A percentile compares a stretch with the other conserved stretches of the same genome.
These are phyloP conservation scores for Sebastes diploproa DNA, from an alignment of 2,797 vertebrate genomes.

Conservation along the genomic window DNA sequence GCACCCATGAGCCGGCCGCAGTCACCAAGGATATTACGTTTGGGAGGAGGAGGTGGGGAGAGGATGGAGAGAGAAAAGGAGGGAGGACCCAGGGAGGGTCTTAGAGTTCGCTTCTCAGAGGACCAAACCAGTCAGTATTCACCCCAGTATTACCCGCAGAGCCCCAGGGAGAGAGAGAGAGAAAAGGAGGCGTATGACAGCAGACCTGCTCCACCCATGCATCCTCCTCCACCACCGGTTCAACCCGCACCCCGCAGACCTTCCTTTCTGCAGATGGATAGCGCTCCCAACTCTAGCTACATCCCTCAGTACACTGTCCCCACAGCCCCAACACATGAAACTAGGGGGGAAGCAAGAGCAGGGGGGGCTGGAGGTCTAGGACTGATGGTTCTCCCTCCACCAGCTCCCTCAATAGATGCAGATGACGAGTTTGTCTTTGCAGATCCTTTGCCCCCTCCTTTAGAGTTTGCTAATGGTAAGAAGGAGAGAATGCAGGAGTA, in stretches of 20 bases:
- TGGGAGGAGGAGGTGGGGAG: constrained; percentile 73
- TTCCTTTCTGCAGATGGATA: constrained; percentile 82
- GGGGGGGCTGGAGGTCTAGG: constrained; percentile 75
- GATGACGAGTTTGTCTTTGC: constrained; percentile 93
- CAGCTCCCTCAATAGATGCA: constrained; percentile 90
- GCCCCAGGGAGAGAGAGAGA: constrained; percentile 71
- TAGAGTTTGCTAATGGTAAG: constrained; percentile 94
- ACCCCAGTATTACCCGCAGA: constrained; percentile 69
- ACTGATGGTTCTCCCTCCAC: constrained; percentile 89
- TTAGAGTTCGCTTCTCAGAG: constrained; percentile 83
- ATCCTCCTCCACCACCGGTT: constrained; percentile 67
- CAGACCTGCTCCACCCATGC: constrained; percentile 76
- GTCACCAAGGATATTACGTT: constrained; percentile 79
- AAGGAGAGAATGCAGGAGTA: constrained; percentile 79
- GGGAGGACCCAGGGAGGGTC: constrained; percentile 73
- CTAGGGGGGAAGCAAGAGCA: constrained; percentile 40
- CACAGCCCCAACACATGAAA: constrained; percentile 64
- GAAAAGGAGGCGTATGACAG: constrained; percentile 79
- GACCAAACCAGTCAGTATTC: constrained; percentile 77
- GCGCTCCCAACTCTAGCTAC: constrained; percentile 64
- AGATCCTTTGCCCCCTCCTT: constrained; percentile 91
- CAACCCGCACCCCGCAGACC: constrained; percentile 81
- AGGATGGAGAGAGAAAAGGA: constrained; percentile 70
- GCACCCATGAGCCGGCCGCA: constrained; percentile 81
- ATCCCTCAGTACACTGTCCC: constrained; percentile 78